Conservation (phyloP, 2,888 invertebrate species). For the Dione vanillae region DNA sequence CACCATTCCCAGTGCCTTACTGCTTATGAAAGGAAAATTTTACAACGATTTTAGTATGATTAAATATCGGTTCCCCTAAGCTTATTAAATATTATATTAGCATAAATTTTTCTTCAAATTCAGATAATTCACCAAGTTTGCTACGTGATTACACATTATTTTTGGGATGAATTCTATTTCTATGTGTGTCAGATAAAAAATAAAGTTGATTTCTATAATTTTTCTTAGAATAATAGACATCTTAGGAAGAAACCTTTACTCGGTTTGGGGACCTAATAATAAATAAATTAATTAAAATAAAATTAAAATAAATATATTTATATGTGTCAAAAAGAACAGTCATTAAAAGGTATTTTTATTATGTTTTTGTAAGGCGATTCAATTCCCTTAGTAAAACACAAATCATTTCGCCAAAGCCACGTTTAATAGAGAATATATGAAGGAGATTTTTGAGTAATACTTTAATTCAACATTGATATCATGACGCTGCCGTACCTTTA, state of each 20-base stretch:
- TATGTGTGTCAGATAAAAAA: background rate
- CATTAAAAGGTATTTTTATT: no score
- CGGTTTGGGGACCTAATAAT: no score
- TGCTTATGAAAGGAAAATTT: conserved; percentile 58
- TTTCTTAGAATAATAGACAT: no score
- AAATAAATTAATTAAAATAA: no score
- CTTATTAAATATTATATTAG: background rate
- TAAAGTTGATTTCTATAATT: background rate
- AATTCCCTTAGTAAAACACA: background rate
- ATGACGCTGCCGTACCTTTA: no score
- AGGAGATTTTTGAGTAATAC: no score
- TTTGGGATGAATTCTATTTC: background rate
- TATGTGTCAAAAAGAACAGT: no score
- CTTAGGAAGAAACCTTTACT: no score
- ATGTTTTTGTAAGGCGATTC: no score
- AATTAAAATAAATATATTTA: no score
- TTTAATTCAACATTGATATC: no score
- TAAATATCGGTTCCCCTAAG: background rate
- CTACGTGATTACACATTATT: background rate
- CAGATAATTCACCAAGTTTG: background rate
- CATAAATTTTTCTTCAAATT: background rate
- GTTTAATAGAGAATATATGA: no score
- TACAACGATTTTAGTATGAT: conserved; percentile 45
- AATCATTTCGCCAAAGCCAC: background rate
- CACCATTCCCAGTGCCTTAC: conserved; percentile 48